phyloP scores from a whole-genome alignment of 2,113 vertebrate species.

The Eulemur rufifrons region DNA sequence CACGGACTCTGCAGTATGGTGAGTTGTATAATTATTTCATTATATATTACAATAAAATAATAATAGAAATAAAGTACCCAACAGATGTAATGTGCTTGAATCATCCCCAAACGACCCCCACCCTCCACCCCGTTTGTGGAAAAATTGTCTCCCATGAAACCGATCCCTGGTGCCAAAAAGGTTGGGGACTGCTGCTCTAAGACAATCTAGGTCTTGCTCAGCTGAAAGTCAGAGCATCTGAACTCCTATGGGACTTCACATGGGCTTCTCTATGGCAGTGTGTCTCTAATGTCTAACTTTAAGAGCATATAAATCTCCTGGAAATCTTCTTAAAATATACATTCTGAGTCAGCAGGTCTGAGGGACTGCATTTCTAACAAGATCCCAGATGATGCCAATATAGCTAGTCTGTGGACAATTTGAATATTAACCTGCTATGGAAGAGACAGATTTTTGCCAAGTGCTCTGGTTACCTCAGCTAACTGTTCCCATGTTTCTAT shows the following conservation, averaged over 20 bases:
- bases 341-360: not conserved
- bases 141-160: no score
- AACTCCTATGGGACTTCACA: not conserved
- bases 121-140: no score
- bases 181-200: no score
- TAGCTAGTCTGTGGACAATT: not conserved
- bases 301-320: not conserved
- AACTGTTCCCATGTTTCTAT: not conserved
- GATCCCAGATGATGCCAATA: not conserved
- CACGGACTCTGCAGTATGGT: no score
- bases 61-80: no score
- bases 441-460: not conserved
- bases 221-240: not conserved
- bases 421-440: not conserved
- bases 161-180: no score
- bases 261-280: not conserved
- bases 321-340: constrained; percentile 31
- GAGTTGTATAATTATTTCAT: no score
- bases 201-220: not conserved
- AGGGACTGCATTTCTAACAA: not conserved
- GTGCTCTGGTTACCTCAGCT: not conserved
- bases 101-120: no score
- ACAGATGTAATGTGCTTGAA: no score
- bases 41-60: no score
- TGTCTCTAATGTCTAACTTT: constrained; percentile 20